Conservation (phyloP, 37 sponge, comb jelly and placozoan genomes). For the Bolinopsis microptera region DNA sequence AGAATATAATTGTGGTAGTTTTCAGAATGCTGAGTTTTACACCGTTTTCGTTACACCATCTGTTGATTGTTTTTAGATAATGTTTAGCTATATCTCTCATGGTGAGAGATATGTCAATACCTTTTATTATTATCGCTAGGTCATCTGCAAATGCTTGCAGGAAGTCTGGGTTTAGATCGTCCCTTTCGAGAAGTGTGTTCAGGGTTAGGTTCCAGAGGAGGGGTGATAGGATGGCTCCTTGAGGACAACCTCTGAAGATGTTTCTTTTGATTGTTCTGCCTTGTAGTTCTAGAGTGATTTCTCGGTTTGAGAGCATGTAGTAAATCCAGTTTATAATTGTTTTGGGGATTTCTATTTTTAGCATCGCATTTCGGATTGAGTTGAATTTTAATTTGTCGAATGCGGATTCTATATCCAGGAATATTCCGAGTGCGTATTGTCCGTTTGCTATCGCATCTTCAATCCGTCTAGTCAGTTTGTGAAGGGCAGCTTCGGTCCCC, state of each 20-base stretch:
- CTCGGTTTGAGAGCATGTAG: neutral
- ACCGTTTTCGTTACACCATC: too few relatives aligned
- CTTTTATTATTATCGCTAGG: too few relatives aligned
- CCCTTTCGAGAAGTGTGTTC: neutral
- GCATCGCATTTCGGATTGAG: too few relatives aligned
- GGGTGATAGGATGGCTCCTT: neutral
- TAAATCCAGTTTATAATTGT: neutral
- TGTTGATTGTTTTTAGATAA: too few relatives aligned
- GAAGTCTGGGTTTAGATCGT: neutral
- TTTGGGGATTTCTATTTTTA: neutral
- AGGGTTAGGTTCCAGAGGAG: neutral
- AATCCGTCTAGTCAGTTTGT: neutral
- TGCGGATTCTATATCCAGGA: slow-evolving; percentile 11
- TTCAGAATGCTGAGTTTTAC: too few relatives aligned
- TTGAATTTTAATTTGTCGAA: too few relatives aligned
- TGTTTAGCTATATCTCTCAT: too few relatives aligned
- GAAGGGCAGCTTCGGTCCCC: neutral
- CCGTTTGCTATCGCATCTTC: neutral
- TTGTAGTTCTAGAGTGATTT: neutral
- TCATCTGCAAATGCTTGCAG: neutral
- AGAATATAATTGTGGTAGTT: too few relatives aligned
- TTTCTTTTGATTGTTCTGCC: neutral
- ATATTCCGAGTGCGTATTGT: neutral
- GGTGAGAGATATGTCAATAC: too few relatives aligned
- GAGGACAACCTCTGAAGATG: neutral